Base-by-base conservation (phyloP, 2,113 vertebrate species). In the Dicaeum eximium region DNA sequence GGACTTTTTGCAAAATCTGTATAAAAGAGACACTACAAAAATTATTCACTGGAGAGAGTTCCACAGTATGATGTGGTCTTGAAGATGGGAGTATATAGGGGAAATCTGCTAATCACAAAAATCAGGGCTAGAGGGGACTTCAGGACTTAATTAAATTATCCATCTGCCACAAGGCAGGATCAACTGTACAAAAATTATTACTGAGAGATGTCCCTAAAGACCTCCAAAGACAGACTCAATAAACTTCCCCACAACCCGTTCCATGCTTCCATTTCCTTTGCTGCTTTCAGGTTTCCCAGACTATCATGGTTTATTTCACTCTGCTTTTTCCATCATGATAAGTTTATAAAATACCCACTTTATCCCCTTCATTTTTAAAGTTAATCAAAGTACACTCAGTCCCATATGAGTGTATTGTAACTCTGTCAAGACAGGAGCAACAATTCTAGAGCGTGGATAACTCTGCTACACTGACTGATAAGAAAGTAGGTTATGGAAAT, bases 251-350 rank as follows among this genome's bases (percentile, higher is more conserved):
- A 37, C 4, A 56, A 38, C 40, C 23, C 13, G 0, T 82, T 94
- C 79, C 66, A 75, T 75, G 11, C 7, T 85, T 80, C 4, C 1
- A 50, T 85, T 6, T 72, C 31, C 22, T 82, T 60, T 64, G 6
- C 3, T 3, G 4, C 48, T 60, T 82, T 16, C 54, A 54, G 35
- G 2, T 56, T 93, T 95, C 33, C 14, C 38, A 81, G 51, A 38
- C 7, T 31, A 19, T 33, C 5, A 44, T 16, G 23, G 3, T 60
- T 28, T 25, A 69, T 80, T 27, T 82, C 27, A 28, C 12, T 73
- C 11, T 74, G 10, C 6, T 58, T 82, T 74, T 81, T 47, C 35
- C 65, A 16, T n/a, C 14, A 24, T 0, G 0, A 6, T n/a, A 4
- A 56, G 16, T 56, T 48, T 35, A 38, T 15, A 15, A 27, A 71